Base-by-base conservation (phyloP, 2,797 vertebrate genomes). In the Agapornis canus region DNA sequence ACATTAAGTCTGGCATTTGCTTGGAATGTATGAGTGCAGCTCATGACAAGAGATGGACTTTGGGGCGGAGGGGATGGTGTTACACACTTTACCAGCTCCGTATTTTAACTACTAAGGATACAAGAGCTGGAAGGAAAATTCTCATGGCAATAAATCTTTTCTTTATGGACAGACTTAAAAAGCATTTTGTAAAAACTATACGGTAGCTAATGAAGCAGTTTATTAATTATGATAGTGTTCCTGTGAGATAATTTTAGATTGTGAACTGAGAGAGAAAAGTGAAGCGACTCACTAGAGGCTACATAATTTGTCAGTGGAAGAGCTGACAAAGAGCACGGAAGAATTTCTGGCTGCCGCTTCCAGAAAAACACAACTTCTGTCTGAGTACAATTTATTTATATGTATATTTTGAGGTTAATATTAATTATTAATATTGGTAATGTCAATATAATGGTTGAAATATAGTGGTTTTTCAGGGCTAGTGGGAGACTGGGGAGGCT, bases 221-320 rank as follows among this genome's bases (percentile, higher is more conserved):
- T 95, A 90, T 95, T 96, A 97, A 95, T 95, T 95, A 84, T 89
- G 51, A 72, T 94, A 82, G 80, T 16, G 3, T 94, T 92, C 66
- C 82, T 90, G 40, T 76, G 85, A 95, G 78, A 92, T 91, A 92
- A 92, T 82, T 91, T 94, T 79, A 91, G 56, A 45, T 71, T 39
- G 42, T 93, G 83, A 83, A 95, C 69, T 64, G 76, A 76, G 84
- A 57, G 37, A 77, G 70, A 80, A 90, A 89, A 94, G 70, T 80
- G 51, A 92, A 87, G 63, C 93, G 94, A 91, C 84, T 96, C 94
- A 84, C 57, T 59, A 39, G 66, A 56, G 82, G 82, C 81, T 79
- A 79, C 31, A 52, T 54, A 60, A 5, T 94, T 95, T 87, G 76
- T 95, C 95, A 94, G 84, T 87, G 82, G 89, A 92, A 96, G 76